Conservation (phyloP, 2,113 vertebrate species). For the Mellivora capensis region DNA sequence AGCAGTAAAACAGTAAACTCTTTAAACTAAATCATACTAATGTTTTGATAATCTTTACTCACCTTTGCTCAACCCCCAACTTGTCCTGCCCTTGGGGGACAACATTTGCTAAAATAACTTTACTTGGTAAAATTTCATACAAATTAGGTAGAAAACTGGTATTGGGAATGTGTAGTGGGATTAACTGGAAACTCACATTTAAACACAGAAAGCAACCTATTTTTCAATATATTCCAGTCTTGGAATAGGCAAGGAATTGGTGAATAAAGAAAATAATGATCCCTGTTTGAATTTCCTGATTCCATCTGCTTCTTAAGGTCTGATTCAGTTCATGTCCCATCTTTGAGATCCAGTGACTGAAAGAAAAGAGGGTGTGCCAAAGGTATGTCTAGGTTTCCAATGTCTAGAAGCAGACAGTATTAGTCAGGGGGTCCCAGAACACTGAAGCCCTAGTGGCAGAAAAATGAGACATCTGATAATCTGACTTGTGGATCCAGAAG, state of each 20-base stretch:
- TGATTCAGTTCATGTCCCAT: neutral
- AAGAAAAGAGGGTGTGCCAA: neutral
- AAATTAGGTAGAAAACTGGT: neutral
- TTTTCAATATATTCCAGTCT: neutral
- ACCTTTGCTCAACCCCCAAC: neutral
- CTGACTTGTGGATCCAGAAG: neutral
- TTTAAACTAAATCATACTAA: neutral
- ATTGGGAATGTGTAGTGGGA: neutral
- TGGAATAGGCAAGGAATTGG: neutral
- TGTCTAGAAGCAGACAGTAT: neutral
- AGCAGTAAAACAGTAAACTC: neutral
- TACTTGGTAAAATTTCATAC: neutral
- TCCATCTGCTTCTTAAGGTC: neutral
- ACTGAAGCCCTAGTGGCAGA: neutral
- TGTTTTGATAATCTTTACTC: neutral
- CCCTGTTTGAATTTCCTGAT: neutral
- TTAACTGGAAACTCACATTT: neutral
- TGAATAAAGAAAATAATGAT: neutral
- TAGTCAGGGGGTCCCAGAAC: neutral
- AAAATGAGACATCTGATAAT: neutral
- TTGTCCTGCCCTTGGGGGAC: neutral
- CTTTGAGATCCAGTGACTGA: neutral
- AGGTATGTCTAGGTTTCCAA: neutral
- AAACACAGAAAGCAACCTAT: slow-evolving; percentile 18
- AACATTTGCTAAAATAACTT: neutral